Conservation (phyloP, 2,888 invertebrate species). For the Acleris emargana region DNA sequence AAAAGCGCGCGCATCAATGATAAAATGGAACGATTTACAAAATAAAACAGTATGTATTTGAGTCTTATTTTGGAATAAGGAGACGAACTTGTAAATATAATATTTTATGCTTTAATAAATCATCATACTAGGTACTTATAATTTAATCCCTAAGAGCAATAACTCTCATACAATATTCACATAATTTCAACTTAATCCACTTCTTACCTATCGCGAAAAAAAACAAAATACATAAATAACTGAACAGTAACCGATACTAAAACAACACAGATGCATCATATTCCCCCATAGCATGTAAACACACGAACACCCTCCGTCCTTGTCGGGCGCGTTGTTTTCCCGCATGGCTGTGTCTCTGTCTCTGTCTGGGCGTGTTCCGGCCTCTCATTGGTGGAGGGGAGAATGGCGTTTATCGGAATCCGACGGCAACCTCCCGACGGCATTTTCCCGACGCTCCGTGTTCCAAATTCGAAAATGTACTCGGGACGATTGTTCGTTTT, state of each 20-base stretch:
- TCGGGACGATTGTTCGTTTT: conserved; percentile 20
- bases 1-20: conserved; percentile 20
- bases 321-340: conserved; percentile 57
- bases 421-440: conserved; percentile 72
- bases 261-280: conserved; percentile 81
- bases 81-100: neutral
- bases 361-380: conserved; percentile 70
- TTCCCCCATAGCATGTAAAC: conserved; percentile 72
- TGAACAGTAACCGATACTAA: conserved; percentile 78
- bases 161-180: conserved; percentile 36
- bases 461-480: conserved; percentile 65
- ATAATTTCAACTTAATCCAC: conserved; percentile 55
- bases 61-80: too few relatives aligned
- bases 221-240: conserved; percentile 72
- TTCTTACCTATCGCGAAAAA: conserved; percentile 66
- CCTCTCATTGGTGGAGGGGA: conserved; percentile 75
- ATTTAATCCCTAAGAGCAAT: conserved; percentile 32
- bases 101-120: conserved; percentile 6
- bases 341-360: conserved; percentile 53
- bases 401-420: conserved; percentile 59
- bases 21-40: conserved; percentile 12
- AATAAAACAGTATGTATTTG: neutral
- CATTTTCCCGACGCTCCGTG: conserved; percentile 77
- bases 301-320: conserved; percentile 66
- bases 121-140: conserved; percentile 17